Base-by-base conservation (phyloP, 37 sponge, comb jelly and placozoan species). In the Agelas oroides region DNA sequence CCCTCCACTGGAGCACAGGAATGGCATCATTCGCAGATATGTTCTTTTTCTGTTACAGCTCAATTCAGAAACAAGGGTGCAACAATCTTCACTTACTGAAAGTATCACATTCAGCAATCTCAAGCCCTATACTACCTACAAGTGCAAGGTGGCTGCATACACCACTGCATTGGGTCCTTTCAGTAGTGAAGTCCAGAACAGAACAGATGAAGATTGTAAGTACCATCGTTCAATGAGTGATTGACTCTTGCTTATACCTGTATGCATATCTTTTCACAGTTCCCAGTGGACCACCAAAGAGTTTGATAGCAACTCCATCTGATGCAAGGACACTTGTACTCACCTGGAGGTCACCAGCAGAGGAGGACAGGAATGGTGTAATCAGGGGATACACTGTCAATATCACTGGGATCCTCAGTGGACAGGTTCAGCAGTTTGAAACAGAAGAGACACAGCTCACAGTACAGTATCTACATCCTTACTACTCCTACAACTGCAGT, bases 21-120 rank as follows among this genome's bases (percentile, higher is more conserved):
- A 84, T 76, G 85, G 85, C 28, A 63, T 54, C 54, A 76, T 84
- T 19, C 76, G 76, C 36, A 11, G 25, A 12, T 76, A 76, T 65
- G 17, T 2, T 20, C 37, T 84, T 8, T 12, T 8, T 46, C 8
- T 46, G 46, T 12, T 8, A 12, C 46, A 3, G 46, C 46, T 46
- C 46, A 8, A 0, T 54, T 38, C 34, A 57, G 75, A 12, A 84
- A 39, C 20, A 56, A 63, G 31, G 40, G 66, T 57, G 76, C 39
- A 55, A 65, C 76, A 13, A 11, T 57, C 46, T 46, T 3, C 8
- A 8, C 8, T 46, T 8, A 8, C 46, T 12, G 8, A 46, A 3
- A 46, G 46, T 12, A 46, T 46, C 46, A 46, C 6, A 46, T 12
- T 46, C 46, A 3, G 46, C 46, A 46, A 46, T 46, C 46, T 46